Evolutionary conservation across 2,888 invertebrate genomes (phyloP).

Genomic region (Tetragonula carbonaria): DNA sequence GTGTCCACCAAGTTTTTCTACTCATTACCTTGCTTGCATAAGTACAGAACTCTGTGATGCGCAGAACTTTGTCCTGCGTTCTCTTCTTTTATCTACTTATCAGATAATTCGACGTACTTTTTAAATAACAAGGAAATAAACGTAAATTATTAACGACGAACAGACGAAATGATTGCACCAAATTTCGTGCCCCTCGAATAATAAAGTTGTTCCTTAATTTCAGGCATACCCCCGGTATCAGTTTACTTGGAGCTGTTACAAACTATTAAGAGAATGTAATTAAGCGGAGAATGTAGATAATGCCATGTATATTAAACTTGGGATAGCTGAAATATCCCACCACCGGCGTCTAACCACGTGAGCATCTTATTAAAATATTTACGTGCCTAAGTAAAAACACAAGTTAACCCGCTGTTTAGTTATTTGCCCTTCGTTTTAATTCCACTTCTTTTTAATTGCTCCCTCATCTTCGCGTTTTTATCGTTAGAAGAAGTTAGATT

Average conservation of each 20-base stretch:
- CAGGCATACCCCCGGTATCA: constrained; percentile 20
- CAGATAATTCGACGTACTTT: neutral
- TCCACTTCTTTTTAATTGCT: neutral
- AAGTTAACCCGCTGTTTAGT: constrained; percentile 1
- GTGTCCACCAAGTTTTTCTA: constrained; percentile 37
- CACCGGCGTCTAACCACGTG: constrained; percentile 61
- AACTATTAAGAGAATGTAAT: constrained; percentile 78
- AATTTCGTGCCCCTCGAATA: neutral
- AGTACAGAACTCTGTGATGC: constrained; percentile 23
- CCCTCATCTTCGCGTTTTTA: neutral
- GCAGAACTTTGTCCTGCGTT: constrained; percentile 27
- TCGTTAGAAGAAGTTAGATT: neutral
- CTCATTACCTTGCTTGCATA: constrained; percentile 37
- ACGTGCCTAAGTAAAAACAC: constrained; percentile 23
- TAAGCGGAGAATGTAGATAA: constrained; percentile 77
- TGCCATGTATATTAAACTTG: constrained; percentile 72
- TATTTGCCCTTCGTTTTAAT: neutral
- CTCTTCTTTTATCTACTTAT: neutral
- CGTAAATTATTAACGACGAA: neutral
- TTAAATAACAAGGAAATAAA: neutral
- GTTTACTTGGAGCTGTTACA: constrained; percentile 58
- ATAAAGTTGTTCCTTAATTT: constrained; percentile 47
- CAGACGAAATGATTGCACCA: neutral
- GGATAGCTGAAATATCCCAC: constrained; percentile 68
- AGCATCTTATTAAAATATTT: constrained; percentile 63